Percentiles rank a stretch among this genome's conserved stretches.
These are phyloP conservation scores for Mesodorylaimus sp. DNA, from an alignment of 2,888 invertebrate species.

Conservation along the genomic window DNA sequence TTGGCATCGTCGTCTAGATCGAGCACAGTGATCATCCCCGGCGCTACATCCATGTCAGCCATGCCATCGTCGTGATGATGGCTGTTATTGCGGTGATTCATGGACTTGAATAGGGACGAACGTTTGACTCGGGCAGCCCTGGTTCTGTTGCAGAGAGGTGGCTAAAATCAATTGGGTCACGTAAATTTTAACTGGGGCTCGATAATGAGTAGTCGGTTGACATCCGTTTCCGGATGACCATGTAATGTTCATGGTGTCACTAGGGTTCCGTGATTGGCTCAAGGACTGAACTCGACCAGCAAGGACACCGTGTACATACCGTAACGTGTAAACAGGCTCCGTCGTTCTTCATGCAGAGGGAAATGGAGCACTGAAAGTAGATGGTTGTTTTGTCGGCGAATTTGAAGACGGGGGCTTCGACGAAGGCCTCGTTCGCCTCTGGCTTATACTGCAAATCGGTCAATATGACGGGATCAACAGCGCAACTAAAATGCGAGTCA, in stretches of 20 bases:
- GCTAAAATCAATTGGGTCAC: no score
- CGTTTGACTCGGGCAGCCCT: no score
- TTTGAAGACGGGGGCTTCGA: constrained; percentile 27
- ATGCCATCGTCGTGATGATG: not conserved
- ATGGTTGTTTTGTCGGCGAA: constrained; percentile 26
- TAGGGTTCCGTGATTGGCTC: not conserved
- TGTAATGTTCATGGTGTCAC: not conserved
- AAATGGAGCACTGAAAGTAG: constrained; percentile 29
- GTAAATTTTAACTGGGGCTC: no score
- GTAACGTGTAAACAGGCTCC: constrained; percentile 23
- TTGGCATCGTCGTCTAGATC: constrained; percentile 10
- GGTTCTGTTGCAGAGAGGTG: no score
- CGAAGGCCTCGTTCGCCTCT: constrained; percentile 24
- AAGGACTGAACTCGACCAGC: not conserved
- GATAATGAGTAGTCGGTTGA: no score
- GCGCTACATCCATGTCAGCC: constrained; percentile 9
- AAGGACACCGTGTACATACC: constrained; percentile 1
- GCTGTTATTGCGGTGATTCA: not conserved
- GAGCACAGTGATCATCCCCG: constrained; percentile 10
- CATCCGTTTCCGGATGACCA: no score
- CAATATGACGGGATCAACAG: constrained; percentile 25
- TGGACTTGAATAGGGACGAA: no score
- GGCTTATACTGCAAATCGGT: constrained; percentile 26
- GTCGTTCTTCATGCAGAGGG: constrained; percentile 26
- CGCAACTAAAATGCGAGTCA: constrained; percentile 20